Evolutionary conservation across 2,797 vertebrate species (phyloP).

Genomic region (Pseudomugil gertrudae): DNA sequence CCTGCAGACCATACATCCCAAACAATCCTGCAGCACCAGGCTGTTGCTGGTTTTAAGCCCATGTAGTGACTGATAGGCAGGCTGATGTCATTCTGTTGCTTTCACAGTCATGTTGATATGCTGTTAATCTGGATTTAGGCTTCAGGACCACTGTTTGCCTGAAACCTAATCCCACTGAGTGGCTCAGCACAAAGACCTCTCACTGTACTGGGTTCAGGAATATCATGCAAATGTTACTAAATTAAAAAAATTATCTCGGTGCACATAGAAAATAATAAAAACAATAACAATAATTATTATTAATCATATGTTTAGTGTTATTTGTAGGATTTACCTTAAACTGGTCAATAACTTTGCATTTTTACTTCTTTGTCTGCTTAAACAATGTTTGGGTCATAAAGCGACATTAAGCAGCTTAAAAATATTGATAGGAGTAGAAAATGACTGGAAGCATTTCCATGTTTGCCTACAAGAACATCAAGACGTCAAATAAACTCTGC

Average conservation of each 20-base stretch:
- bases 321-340: too few relatives aligned
- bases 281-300: too few relatives aligned
- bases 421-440: too few relatives aligned
- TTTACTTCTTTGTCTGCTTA: too few relatives aligned
- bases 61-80: constrained; percentile 68
- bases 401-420: too few relatives aligned
- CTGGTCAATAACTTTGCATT: too few relatives aligned
- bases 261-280: too few relatives aligned
- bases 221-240: too few relatives aligned
- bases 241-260: too few relatives aligned
- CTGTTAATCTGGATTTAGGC: constrained; percentile 79
- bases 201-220: constrained; percentile 10
- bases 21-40: constrained; percentile 42
- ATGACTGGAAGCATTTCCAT: not conserved
- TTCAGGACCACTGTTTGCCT: constrained; percentile 59
- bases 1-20: constrained; percentile 36
- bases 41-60: constrained; percentile 39
- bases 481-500: too few relatives aligned
- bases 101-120: constrained; percentile 55
- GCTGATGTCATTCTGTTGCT: constrained; percentile 60
- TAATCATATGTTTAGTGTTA: too few relatives aligned
- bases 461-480: not conserved
- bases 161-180: constrained; percentile 68
- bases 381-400: too few relatives aligned
- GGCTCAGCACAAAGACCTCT: constrained; percentile 42